Percentiles rank a stretch among this genome's conserved stretches.
These are phyloP conservation scores for Drosophila kuntzei DNA, from an alignment of 2,888 invertebrate species.

Conservation along the genomic window DNA sequence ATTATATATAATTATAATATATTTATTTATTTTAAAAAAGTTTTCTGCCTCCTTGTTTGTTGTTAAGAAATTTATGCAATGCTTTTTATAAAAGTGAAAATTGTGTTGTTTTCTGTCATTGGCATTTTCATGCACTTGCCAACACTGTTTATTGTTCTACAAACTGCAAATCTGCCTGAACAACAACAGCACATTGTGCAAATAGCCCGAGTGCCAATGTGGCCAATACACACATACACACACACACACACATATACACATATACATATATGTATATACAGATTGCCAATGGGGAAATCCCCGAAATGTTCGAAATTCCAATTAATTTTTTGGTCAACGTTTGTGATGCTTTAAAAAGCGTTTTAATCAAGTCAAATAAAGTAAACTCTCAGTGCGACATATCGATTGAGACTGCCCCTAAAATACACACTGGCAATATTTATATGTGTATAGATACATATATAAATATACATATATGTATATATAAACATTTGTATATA, in stretches of 20 bases:
- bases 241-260: conserved; percentile 7
- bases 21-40: too few relatives aligned
- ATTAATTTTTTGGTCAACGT: conserved; percentile 76
- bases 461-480: conserved; percentile 4
- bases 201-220: conserved; percentile 52
- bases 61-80: neutral
- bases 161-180: conserved; percentile 28
- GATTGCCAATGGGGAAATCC: conserved; percentile 45
- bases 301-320: conserved; percentile 72
- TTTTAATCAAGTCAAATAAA: conserved; percentile 79
- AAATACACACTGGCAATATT: conserved; percentile 27
- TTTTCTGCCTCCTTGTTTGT: too few relatives aligned
- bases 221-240: conserved; percentile 17
- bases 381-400: conserved; percentile 61
- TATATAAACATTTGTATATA: neutral
- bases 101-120: conserved; percentile 8
- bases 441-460: too few relatives aligned
- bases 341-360: conserved; percentile 72
- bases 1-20: too few relatives aligned
- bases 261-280: conserved; percentile 1
- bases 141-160: conserved; percentile 35
- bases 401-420: conserved; percentile 44
- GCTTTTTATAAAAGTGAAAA: neutral
- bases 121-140: conserved; percentile 16
- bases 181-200: conserved; percentile 59